phyloP scores from a whole-genome alignment of 2,113 vertebrate species.

The Lepidothrix coronata region DNA sequence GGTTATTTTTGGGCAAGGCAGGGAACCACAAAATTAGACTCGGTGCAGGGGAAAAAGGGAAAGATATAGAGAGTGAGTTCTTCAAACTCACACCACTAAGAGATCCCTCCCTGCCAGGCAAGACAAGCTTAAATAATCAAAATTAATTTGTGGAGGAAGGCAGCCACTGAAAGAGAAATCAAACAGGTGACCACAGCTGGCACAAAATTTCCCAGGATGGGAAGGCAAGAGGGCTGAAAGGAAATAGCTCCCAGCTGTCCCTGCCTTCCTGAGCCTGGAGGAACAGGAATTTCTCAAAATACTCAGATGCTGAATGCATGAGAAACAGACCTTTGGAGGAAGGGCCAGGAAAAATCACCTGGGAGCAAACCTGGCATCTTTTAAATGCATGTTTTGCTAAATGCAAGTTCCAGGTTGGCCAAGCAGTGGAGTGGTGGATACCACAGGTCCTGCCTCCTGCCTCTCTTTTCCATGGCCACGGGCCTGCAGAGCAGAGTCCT shows the following conservation, averaged over 20 bases:
- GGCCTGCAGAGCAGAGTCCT: neutral
- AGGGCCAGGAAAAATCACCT: neutral
- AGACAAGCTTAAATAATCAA: conserved; percentile 68
- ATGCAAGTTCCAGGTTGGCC: neutral
- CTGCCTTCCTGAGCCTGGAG: neutral
- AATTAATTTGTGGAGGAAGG: conserved; percentile 74
- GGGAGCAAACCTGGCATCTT: neutral
- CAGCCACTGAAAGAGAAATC: conserved; percentile 55
- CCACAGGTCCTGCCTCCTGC: neutral
- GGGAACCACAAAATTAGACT: conserved; percentile 64
- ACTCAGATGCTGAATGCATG: neutral
- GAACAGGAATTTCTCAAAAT: neutral
- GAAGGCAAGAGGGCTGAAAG: conserved; percentile 9
- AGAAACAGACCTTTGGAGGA: neutral
- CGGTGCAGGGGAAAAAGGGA: neutral
- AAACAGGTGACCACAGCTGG: conserved; percentile 75
- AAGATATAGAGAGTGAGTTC: neutral
- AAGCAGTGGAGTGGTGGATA: neutral
- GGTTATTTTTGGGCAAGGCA: conserved; percentile 47
- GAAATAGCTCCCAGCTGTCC: neutral
- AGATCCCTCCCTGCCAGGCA: conserved; percentile 14
- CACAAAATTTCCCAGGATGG: conserved; percentile 13
- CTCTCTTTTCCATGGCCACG: neutral
- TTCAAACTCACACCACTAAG: neutral
- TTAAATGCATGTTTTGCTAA: neutral